A percentile compares a stretch with the other conserved stretches of the same genome.
phyloP scores from a whole-genome alignment of 1,140 invertebrate species.

The Meloidogyne exigua region DNA sequence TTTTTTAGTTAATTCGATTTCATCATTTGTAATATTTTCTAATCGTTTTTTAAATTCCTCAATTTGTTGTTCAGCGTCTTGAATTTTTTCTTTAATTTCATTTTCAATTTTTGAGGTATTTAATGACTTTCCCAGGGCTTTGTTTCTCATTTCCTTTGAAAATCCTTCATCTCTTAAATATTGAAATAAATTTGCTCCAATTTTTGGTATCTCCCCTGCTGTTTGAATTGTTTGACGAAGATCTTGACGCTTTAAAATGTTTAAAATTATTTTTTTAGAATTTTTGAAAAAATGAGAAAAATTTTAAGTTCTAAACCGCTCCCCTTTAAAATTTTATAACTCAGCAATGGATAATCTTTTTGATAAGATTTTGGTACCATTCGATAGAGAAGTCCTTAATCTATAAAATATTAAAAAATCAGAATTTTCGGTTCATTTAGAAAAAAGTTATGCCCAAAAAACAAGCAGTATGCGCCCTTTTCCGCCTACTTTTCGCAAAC shows the following conservation, averaged over 20 bases:
- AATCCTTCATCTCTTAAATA: slow-evolving; percentile 84
- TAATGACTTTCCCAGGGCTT: slow-evolving; percentile 45
- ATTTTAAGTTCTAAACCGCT: too few species aligned
- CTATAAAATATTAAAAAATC: too few species aligned
- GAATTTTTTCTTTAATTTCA: slow-evolving; percentile 38
- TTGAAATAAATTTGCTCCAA: slow-evolving; percentile 85
- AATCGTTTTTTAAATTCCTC: slow-evolving; percentile 69
- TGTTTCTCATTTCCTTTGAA: slow-evolving; percentile 66
- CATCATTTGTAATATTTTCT: slow-evolving; percentile 79
- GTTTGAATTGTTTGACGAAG: slow-evolving; percentile 81
- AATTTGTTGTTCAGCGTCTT: slow-evolving; percentile 23
- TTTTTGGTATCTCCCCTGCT: slow-evolving; percentile 83
- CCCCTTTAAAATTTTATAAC: too few species aligned
- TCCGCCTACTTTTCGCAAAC: too few species aligned
- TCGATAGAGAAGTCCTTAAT: too few species aligned
- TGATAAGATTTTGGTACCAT: too few species aligned
- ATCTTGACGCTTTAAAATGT: slow-evolving; percentile 71
- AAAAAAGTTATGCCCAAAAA: too few species aligned
- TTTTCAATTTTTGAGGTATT: slow-evolving; percentile 57
- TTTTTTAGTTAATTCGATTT: slow-evolving; percentile 82
- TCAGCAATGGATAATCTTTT: background rate
- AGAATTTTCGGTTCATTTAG: too few species aligned
- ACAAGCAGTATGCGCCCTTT: too few species aligned
- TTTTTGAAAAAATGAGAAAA: too few species aligned
- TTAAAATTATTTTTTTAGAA: too few species aligned